phyloP scores from a whole-genome alignment of 1,140 invertebrate species.

The Melanaphis sacchari region DNA sequence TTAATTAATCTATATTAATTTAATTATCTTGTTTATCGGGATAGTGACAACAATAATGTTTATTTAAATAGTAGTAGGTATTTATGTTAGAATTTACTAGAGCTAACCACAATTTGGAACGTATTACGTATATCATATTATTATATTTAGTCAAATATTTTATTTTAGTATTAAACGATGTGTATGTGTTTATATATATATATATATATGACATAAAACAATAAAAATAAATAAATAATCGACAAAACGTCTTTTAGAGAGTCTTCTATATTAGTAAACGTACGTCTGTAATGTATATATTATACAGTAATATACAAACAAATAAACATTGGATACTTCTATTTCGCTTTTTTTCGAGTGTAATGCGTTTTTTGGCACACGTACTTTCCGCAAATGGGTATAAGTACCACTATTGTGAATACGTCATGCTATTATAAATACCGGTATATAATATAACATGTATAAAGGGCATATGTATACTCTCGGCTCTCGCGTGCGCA shows the following conservation, averaged over 20 bases:
- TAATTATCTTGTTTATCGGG: too few relatives aligned
- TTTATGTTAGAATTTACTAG: too few relatives aligned
- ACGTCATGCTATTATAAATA: background rate
- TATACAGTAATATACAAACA: background rate
- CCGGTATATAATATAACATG: background rate
- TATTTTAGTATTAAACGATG: too few relatives aligned
- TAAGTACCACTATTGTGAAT: background rate
- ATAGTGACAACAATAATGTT: too few relatives aligned
- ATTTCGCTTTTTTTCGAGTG: background rate
- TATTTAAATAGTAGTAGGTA: too few relatives aligned
- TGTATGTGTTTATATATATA: background rate
- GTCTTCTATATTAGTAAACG: background rate
- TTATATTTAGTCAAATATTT: too few relatives aligned
- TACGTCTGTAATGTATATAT: background rate
- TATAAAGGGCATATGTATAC: background rate
- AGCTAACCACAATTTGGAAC: too few relatives aligned
- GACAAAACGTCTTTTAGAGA: background rate
- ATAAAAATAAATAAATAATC: slow-evolving; percentile 7
- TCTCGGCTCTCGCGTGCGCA: background rate
- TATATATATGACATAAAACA: background rate
- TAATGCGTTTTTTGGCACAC: slow-evolving; percentile 11
- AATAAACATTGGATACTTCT: background rate
- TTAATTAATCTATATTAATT: background rate
- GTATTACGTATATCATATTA: too few relatives aligned
- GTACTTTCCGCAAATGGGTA: background rate